phyloP scores from a whole-genome alignment of 2,113 vertebrate species.

The Orcinus orca region DNA sequence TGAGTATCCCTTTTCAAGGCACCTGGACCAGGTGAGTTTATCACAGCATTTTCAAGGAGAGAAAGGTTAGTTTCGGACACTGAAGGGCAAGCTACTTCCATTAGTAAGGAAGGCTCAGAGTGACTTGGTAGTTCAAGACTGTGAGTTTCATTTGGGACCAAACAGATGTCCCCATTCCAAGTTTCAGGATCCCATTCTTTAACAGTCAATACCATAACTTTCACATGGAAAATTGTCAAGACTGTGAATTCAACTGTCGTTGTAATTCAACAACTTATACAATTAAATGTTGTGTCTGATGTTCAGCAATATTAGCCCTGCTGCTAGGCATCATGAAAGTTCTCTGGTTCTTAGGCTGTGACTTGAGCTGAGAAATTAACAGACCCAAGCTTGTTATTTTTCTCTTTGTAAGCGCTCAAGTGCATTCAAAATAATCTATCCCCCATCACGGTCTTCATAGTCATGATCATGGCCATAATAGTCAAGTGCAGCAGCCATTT shows the following conservation, averaged over 20 bases:
- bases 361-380: slow-evolving; percentile 20
- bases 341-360: slow-evolving; percentile 16
- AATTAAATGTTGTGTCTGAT: neutral
- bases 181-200: neutral
- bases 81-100: neutral
- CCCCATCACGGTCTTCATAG: neutral
- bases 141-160: neutral
- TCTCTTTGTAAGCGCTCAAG: neutral
- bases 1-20: neutral
- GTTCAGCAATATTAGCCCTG: slow-evolving; percentile 3
- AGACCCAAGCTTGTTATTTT: neutral
- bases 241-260: neutral
- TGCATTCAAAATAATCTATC: neutral
- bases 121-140: neutral
- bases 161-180: neutral
- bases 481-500: neutral
- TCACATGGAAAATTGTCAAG: neutral
- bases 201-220: neutral
- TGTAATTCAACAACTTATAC: neutral
- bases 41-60: slow-evolving; percentile 5
- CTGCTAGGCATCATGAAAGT: neutral
- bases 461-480: neutral
- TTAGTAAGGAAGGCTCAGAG: neutral
- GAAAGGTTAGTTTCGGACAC: neutral
- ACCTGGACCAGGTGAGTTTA: neutral